These are phyloP conservation scores for Elephantulus edwardii DNA, from an alignment of 2,113 vertebrate species.

Conservation along the genomic window DNA sequence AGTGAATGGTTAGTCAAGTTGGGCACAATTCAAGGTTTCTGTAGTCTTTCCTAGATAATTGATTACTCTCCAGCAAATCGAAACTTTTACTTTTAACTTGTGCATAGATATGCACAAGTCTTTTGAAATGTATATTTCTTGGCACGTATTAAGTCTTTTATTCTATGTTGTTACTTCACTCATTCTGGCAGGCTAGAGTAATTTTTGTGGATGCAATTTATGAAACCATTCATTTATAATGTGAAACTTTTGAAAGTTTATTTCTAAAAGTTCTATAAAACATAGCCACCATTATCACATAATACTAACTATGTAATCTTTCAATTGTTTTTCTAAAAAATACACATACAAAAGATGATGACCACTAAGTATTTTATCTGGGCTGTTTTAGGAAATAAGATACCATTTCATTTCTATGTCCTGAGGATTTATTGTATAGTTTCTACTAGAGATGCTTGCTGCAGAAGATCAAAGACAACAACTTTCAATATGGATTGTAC, in stretches of 20 bases:
- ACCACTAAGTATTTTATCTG: not conserved
- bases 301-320: not conserved
- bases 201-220: not conserved
- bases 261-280: not conserved
- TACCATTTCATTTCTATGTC: not conserved
- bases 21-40: not conserved
- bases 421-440: not conserved
- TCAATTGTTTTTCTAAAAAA: slow-evolving; percentile 20
- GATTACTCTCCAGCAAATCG: not conserved
- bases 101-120: not conserved
- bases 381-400: not conserved
- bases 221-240: not conserved
- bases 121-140: not conserved
- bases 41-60: not conserved
- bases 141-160: not conserved
- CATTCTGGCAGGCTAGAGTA: no score
- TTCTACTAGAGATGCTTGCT: not conserved
- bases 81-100: not conserved
- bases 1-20: not conserved
- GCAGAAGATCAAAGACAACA: no score
- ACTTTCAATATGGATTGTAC: no score
- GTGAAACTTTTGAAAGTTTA: not conserved
- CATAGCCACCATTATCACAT: not conserved
- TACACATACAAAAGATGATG: not conserved
- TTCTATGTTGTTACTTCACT: not conserved